Evolutionary conservation across 2,888 invertebrate genomes (phyloP).

Genomic region (Elysia crispata): DNA sequence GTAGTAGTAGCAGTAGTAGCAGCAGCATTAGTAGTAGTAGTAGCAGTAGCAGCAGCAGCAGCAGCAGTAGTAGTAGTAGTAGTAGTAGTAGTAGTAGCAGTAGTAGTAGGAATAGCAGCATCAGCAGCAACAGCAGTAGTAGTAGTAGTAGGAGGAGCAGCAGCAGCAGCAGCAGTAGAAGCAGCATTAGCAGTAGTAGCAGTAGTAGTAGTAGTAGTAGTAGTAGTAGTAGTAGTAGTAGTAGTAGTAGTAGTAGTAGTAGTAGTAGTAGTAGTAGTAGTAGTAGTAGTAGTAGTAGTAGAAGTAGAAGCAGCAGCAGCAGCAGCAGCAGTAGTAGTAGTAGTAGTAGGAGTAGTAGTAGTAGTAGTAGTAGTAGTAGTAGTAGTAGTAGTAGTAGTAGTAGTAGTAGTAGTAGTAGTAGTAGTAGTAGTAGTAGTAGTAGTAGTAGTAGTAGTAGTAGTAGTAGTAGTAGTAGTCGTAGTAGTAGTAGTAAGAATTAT

Average conservation of each 20-base stretch:
- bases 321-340: too few species aligned
- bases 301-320: too few species aligned
- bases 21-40: too few species aligned
- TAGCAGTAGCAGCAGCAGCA: conserved; percentile 28
- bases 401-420: conserved; percentile 12
- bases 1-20: conserved; percentile 34
- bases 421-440: conserved; percentile 19
- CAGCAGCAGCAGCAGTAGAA: too few species aligned
- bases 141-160: too few species aligned
- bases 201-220: conserved; percentile 33
- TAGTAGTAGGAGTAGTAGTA: too few species aligned
- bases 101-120: too few species aligned
- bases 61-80: conserved; percentile 31
- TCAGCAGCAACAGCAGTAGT: too few species aligned
- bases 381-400: conserved; percentile 22
- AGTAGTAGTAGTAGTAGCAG: conserved; percentile 35
- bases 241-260: conserved; percentile 26
- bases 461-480: too few species aligned
- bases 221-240: conserved; percentile 34
- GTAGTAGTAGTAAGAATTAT: too few species aligned
- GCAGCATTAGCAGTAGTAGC: too few species aligned
- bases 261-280: conserved; percentile 34
- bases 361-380: conserved; percentile 7
- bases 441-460: conserved; percentile 32
- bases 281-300: conserved; percentile 37